Evolutionary conservation across 35 echinoderm and acorn worm species (phyloP).

Genomic region (Ophioderma brevispina): DNA sequence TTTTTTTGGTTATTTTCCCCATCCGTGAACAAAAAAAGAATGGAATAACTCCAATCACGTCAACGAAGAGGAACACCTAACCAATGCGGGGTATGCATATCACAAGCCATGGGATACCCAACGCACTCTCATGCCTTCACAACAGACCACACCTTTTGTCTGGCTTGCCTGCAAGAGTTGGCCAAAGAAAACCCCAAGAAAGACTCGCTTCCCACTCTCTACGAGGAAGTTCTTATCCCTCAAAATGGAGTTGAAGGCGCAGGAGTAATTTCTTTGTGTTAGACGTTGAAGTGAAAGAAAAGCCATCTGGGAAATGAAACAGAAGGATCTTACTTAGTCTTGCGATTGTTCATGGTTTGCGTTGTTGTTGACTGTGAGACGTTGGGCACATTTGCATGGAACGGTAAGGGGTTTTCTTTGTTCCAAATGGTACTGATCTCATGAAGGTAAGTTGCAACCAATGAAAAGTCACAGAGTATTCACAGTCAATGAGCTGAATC

Average conservation of each 20-base stretch:
- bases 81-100: background rate
- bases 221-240: background rate
- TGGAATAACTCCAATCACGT: background rate
- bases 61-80: background rate
- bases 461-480: background rate
- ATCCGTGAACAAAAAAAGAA: background rate
- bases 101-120: background rate
- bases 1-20: background rate
- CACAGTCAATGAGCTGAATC: background rate
- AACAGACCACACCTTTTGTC: background rate
- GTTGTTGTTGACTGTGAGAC: background rate
- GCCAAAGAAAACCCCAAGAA: background rate
- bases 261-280: background rate
- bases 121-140: background rate
- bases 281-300: background rate
- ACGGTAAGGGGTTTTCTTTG: background rate
- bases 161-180: background rate
- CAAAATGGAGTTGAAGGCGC: background rate
- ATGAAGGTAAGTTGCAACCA: background rate
- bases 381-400: background rate
- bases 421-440: background rate
- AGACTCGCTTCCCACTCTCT: background rate
- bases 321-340: background rate
- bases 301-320: constrained; percentile 9
- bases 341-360: background rate